Conservation (phyloP, 2,113 vertebrate species). For the Tursiops truncatus region DNA sequence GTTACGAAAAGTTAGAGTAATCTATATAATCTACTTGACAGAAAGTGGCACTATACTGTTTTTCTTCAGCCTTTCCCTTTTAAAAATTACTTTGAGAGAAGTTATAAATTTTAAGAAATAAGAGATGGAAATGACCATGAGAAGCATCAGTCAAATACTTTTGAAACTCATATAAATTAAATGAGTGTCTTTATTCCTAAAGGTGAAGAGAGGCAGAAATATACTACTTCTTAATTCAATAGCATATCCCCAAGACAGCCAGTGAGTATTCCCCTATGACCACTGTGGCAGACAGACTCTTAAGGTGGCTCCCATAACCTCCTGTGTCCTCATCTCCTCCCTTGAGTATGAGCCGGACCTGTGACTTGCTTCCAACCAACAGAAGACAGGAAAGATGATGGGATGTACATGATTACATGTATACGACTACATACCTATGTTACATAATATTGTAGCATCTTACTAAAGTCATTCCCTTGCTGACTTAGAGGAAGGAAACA, state of each 20-base stretch:
- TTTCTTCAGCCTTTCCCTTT: conserved; percentile 24
- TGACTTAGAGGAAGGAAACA: background rate
- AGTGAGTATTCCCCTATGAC: background rate
- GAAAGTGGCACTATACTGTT: background rate
- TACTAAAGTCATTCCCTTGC: background rate
- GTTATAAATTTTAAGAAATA: conserved; percentile 36
- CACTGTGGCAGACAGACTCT: background rate
- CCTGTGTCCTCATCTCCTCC: background rate
- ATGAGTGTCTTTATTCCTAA: conserved; percentile 7
- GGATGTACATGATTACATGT: background rate
- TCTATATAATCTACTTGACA: background rate
- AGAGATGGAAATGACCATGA: background rate
- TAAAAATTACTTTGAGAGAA: background rate
- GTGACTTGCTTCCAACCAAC: background rate
- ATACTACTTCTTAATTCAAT: conserved; percentile 20
- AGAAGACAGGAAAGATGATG: background rate
- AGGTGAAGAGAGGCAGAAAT: background rate
- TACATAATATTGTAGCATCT: background rate
- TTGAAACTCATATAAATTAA: conserved; percentile 24
- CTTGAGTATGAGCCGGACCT: background rate
- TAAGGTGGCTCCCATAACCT: background rate
- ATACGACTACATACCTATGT: background rate
- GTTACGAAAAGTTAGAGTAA: conserved; percentile 24
- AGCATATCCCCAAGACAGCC: background rate
- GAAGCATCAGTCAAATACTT: background rate